Evolutionary conservation across 2,888 invertebrate species (phyloP).

Genomic region (Lysandra bellargus): DNA sequence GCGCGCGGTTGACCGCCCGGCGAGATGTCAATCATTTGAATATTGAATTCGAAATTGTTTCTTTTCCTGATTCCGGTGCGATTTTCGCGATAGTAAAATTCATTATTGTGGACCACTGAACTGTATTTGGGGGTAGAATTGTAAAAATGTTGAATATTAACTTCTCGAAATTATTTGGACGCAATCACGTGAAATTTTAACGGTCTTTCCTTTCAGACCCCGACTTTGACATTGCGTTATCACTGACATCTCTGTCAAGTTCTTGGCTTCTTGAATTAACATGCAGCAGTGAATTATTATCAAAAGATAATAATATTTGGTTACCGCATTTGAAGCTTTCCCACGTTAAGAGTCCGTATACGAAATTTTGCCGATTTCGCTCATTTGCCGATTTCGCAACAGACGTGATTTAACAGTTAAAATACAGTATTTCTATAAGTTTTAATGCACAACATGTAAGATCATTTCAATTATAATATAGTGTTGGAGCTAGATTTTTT

Average conservation of each 20-base stretch:
- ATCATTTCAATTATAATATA: too few relatives aligned
- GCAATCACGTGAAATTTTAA: conserved; percentile 67
- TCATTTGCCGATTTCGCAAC: too few relatives aligned
- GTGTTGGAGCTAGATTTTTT: too few relatives aligned
- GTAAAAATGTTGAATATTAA: conserved; percentile 47
- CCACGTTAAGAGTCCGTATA: background rate
- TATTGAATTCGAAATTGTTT: conserved; percentile 62
- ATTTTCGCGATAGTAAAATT: conserved; percentile 68
- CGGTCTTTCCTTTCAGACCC: conserved; percentile 52
- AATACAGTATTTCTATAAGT: too few relatives aligned
- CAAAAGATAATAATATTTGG: background rate
- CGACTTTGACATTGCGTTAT: conserved; percentile 21
- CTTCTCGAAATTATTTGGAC: conserved; percentile 48
- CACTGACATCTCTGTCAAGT: conserved; percentile 16
- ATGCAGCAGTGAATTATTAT: background rate
- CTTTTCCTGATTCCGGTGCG: conserved; percentile 67
- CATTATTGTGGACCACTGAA: conserved; percentile 66
- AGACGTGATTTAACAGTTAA: too few relatives aligned
- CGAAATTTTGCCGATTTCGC: too few relatives aligned
- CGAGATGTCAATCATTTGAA: conserved; percentile 80
- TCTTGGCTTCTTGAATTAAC: conserved; percentile 1
- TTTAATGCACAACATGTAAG: too few relatives aligned
- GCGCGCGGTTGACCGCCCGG: conserved; percentile 67
- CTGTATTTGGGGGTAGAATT: conserved; percentile 64
- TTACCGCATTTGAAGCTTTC: background rate